Evolutionary conservation across 2,888 invertebrate genomes (phyloP).

Genomic region (Chaetogeoica ovagalla): DNA sequence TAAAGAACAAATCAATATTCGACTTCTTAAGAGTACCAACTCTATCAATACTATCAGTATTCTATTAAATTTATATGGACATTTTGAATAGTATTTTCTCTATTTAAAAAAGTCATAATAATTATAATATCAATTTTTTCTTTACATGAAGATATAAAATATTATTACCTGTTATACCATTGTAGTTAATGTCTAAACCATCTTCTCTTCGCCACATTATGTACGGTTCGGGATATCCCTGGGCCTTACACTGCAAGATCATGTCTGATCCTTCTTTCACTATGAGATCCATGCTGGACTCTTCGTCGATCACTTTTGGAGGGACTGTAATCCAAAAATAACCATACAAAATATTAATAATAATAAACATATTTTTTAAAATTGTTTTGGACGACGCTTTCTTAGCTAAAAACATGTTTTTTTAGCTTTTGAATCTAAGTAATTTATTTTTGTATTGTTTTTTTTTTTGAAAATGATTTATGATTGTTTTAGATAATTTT

Average conservation of each 20-base stretch:
- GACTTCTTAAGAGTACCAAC: too few species aligned
- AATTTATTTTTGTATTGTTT: too few species aligned
- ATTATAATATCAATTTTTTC: neutral
- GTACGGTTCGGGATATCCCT: constrained; percentile 89
- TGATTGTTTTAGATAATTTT: too few species aligned
- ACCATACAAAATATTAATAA: neutral
- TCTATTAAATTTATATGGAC: too few species aligned
- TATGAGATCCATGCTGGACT: constrained; percentile 89
- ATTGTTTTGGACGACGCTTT: too few species aligned
- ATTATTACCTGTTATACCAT: constrained; percentile 77
- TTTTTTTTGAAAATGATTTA: too few species aligned
- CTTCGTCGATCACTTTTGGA: constrained; percentile 85
- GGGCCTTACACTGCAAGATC: constrained; percentile 83
- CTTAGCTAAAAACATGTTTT: too few species aligned
- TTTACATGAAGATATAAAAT: too few species aligned
- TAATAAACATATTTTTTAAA: neutral
- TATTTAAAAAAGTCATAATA: neutral
- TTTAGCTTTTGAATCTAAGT: too few species aligned
- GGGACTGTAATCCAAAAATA: constrained; percentile 68
- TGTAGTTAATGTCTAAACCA: constrained; percentile 84
- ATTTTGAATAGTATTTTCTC: too few species aligned
- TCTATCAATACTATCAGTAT: too few species aligned
- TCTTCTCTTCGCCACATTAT: constrained; percentile 92
- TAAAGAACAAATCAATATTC: too few species aligned
- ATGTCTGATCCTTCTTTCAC: constrained; percentile 88